These are phyloP conservation scores for Aeoliscus strigatus DNA, from an alignment of 2,797 vertebrate genomes.

Conservation along the genomic window DNA sequence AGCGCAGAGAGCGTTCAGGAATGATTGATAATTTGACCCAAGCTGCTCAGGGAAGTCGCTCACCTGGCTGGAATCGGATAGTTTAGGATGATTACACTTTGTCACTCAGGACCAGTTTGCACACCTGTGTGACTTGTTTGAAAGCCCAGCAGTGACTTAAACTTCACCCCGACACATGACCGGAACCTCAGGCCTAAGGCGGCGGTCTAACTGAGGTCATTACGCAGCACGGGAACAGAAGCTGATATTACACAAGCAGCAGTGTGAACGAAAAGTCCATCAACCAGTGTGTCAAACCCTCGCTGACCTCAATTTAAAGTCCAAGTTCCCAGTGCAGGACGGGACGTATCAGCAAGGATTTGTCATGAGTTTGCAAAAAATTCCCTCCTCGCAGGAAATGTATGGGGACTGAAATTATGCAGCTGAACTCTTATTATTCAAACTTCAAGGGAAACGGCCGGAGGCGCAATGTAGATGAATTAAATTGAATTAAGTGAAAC, in stretches of 20 bases:
- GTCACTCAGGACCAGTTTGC: neutral
- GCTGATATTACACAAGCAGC: too few species aligned
- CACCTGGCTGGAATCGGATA: neutral
- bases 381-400: constrained; percentile 15
- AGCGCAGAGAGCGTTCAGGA: too few species aligned
- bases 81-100: neutral
- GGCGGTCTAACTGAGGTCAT: too few species aligned
- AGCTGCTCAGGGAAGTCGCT: neutral
- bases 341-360: constrained; percentile 10
- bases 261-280: too few species aligned
- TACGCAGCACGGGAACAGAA: too few species aligned
- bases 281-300: too few species aligned
- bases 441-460: constrained; percentile 45
- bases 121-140: too few species aligned
- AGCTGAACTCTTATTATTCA: constrained; percentile 36
- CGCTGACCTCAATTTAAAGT: neutral
- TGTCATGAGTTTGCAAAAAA: constrained; percentile 34
- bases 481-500: constrained; percentile 44
- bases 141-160: too few species aligned
- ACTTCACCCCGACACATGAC: too few species aligned
- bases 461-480: constrained; percentile 47
- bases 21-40: constrained; percentile 1
- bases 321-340: too few species aligned
- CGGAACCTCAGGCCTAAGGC: too few species aligned
- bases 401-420: constrained; percentile 5